These are phyloP conservation scores for Drosophila paracracens DNA, from an alignment of 2,888 invertebrate species.

Conservation along the genomic window DNA sequence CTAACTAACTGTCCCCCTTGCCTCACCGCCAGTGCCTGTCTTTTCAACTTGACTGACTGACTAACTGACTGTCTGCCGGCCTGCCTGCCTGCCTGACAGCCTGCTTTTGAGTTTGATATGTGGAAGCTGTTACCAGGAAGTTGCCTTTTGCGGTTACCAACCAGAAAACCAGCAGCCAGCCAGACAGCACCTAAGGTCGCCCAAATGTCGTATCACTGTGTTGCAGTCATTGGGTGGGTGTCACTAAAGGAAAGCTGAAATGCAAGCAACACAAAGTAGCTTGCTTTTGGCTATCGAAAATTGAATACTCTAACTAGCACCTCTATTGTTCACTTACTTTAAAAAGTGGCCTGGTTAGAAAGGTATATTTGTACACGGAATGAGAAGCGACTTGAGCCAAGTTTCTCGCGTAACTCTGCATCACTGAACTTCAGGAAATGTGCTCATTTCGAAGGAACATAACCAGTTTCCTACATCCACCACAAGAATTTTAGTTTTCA, in stretches of 20 bases:
- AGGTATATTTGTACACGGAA: not conserved
- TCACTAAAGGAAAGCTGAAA: constrained; percentile 18
- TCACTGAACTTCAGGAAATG: not conserved
- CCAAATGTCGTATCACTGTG: constrained; percentile 48
- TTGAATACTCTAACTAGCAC: not conserved
- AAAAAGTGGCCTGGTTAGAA: not conserved
- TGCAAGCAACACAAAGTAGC: not conserved
- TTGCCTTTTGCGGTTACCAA: constrained; percentile 47
- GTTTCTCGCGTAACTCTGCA: not conserved
- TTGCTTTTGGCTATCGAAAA: not conserved
- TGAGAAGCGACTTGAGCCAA: not conserved
- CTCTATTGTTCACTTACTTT: not conserved
- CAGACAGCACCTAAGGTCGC: constrained; percentile 63
- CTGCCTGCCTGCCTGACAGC: constrained; percentile 34
- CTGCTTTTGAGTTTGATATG: constrained; percentile 61
- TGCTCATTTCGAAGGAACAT: not conserved
- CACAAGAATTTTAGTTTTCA: not conserved
- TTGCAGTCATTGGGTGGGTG: constrained; percentile 25
- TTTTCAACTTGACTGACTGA: constrained; percentile 38
- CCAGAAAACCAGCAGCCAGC: constrained; percentile 21
- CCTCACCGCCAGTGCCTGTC: constrained; percentile 20
- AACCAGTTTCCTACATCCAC: not conserved
- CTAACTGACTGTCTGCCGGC: constrained; percentile 28
- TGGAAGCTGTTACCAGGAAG: constrained; percentile 62
- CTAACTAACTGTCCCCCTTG: constrained; percentile 34